Conservation (phyloP, 2,113 vertebrate genomes). For the Apaloderma vittatum region DNA sequence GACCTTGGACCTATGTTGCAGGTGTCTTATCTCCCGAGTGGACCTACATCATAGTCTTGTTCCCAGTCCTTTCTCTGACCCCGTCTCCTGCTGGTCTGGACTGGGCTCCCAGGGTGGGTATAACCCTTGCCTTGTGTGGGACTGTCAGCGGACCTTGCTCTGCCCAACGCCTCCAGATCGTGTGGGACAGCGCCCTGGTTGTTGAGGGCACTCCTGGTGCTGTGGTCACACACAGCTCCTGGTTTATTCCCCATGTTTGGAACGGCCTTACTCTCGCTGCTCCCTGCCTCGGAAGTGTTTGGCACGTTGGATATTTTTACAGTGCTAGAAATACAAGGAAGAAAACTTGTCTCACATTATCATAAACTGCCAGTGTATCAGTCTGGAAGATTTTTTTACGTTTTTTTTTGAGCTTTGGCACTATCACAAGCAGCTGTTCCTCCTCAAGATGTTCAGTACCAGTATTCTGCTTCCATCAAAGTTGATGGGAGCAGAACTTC, state of each 20-base stretch:
- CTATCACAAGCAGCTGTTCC: not conserved
- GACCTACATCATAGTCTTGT: accelerated
- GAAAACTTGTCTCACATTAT: not conserved
- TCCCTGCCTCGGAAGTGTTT: not conserved
- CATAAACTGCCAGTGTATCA: not conserved
- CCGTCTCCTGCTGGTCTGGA: not conserved
- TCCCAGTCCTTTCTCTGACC: not conserved
- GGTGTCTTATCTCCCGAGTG: not conserved
- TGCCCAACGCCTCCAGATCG: accelerated
- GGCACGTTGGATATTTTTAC: not conserved
- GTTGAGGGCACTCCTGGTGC: not conserved
- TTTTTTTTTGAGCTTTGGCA: not conserved
- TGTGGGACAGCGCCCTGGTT: not conserved
- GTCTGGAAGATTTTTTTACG: not conserved
- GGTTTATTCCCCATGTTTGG: not conserved
- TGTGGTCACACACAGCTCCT: not conserved
- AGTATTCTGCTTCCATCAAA: not conserved
- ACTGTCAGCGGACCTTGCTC: not conserved
- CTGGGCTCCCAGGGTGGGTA: not conserved
- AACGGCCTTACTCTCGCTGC: not conserved
- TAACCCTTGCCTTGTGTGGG: not conserved
- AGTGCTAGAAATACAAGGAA: not conserved
- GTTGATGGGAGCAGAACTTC: not conserved
- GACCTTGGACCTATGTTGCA: not conserved
- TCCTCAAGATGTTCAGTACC: not conserved